phyloP scores from a whole-genome alignment of 2,888 invertebrate genomes.

The Xanthostigma xanthostigma region DNA sequence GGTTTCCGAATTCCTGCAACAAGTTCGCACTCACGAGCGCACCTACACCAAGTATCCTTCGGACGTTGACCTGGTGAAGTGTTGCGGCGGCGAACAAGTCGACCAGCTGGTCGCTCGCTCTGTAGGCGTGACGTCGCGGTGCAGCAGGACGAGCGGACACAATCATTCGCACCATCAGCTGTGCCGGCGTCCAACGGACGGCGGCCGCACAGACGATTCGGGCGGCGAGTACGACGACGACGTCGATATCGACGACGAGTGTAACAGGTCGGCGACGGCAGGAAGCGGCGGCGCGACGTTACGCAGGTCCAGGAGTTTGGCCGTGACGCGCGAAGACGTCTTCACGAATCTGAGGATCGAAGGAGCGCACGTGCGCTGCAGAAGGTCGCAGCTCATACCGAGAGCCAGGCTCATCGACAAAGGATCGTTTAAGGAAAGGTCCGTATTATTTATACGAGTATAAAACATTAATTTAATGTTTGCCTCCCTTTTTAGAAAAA shows the following conservation, averaged over 20 bases:
- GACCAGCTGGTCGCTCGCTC: too few relatives aligned
- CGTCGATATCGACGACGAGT: too few relatives aligned
- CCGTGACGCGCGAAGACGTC: conserved; percentile 63
- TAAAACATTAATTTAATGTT: too few relatives aligned
- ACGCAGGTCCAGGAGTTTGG: conserved; percentile 54
- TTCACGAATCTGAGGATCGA: conserved; percentile 53
- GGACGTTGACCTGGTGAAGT: conserved; percentile 1
- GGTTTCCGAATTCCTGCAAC: too few relatives aligned
- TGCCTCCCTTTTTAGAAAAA: too few relatives aligned
- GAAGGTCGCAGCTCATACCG: conserved; percentile 64
- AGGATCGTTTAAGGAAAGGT: conserved; percentile 60
- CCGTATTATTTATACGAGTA: conserved; percentile 17
- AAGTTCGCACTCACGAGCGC: not conserved
- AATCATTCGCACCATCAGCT: not conserved
- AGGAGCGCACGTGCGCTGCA: conserved; percentile 39
- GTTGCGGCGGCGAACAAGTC: too few relatives aligned
- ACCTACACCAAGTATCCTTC: conserved; percentile 6
- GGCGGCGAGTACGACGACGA: too few relatives aligned
- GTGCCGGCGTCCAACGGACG: too few relatives aligned
- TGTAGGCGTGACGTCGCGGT: too few relatives aligned
- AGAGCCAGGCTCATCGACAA: conserved; percentile 65
- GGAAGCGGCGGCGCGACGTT: conserved; percentile 24
- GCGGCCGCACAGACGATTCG: too few relatives aligned
- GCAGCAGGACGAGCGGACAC: not conserved
- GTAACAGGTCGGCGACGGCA: too few relatives aligned